These are phyloP conservation scores for Brenthis ino DNA, from an alignment of 2,888 invertebrate species.

Conservation along the genomic window DNA sequence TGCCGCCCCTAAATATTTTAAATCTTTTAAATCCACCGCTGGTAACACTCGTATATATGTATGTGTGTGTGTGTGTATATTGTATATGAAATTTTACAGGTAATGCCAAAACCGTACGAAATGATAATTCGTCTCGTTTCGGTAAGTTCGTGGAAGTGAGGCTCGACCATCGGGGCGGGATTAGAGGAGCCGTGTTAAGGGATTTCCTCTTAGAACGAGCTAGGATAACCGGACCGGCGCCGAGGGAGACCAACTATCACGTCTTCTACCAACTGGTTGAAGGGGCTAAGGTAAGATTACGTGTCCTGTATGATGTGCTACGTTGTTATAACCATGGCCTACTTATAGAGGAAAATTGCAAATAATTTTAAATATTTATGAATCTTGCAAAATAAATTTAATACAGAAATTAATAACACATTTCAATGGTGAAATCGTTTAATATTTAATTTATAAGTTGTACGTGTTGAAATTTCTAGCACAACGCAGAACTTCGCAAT, in stretches of 20 bases:
- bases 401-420: background rate
- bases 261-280: constrained; percentile 96
- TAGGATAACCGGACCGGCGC: constrained; percentile 93
- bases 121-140: constrained; percentile 96
- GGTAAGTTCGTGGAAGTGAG: constrained; percentile 98
- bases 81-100: constrained; percentile 75
- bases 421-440: background rate
- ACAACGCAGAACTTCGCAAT: constrained; percentile 88
- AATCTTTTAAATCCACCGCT: too few relatives aligned
- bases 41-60: too few relatives aligned
- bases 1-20: too few relatives aligned
- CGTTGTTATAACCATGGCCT: too few relatives aligned
- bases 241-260: constrained; percentile 94
- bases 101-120: constrained; percentile 95
- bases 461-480: constrained; percentile 59
- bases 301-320: background rate
- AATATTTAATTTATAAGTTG: background rate
- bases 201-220: constrained; percentile 95
- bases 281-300: constrained; percentile 85
- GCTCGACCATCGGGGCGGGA: constrained; percentile 93
- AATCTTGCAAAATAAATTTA: too few relatives aligned
- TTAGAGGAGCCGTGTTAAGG: constrained; percentile 94
- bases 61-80: too few relatives aligned
- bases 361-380: too few relatives aligned
- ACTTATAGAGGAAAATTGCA: too few relatives aligned